Evolutionary conservation across 2,797 vertebrate genomes (phyloP), one percentile per base, ranked within the genome.

Genomic region (Phataginus tricuspis): DNA sequence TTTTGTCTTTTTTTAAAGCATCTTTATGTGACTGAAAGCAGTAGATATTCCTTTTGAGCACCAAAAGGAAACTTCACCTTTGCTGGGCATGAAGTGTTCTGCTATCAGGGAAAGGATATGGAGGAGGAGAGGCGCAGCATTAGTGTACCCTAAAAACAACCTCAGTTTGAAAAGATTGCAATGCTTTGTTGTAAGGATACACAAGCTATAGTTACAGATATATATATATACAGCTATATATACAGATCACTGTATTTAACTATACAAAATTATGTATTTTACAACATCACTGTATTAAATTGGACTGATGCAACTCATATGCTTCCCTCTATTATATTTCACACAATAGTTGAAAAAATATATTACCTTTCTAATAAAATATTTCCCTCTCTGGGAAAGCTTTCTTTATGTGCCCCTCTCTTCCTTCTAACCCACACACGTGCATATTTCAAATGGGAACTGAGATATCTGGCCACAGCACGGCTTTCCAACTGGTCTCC

Each of bases 231-330:
- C n/a, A n/a, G n/a, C n/a, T n/a, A n/a, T n/a, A n/a, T n/a, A n/a
- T n/a, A n/a, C 66, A 53, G 25, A 68, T 79, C 15, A 27, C 42
- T 68, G 14, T 80, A 61, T 86, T 68, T 86, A 85, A 55, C 49
- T 71, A 64, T 79, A 51, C 29, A 88, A 92, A 74, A 85, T 37
- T 23, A 80, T 55, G 5, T 68, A 94, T 57, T 96, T 86, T 85
- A 89, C 0, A 87, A 72, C 0, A 2, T 7, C 8, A 15, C 25
- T 89, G 14, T 71, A 49, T 78, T 80, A 92, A 74, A 85, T 39
- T 13, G 5, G 39, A 27, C 21, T 68, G 90, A 34, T 93, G 71
- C 11, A 90, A 79, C 2, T 72, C 42, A 69, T 21, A 86, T 64
- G 14, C 34, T 84, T 18, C 51, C 29, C 2, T 96, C 39, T 66